phyloP scores from a whole-genome alignment of 1,140 invertebrate genomes.

The Apis cerana region DNA sequence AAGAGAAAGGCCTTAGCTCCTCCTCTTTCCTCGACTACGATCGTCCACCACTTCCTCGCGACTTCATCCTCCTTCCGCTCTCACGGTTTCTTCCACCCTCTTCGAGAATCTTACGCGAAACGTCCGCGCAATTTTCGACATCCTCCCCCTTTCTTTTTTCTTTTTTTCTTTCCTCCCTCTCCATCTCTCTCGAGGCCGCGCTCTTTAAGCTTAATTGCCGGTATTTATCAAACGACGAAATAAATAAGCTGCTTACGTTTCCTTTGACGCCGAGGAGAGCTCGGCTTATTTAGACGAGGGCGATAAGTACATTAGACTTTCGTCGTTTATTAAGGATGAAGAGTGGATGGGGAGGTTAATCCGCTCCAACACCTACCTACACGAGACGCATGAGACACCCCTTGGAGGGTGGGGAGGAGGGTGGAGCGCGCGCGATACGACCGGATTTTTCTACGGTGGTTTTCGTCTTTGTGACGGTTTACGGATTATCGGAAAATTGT shows the following conservation, averaged over 20 bases:
- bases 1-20: conserved; percentile 48
- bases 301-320: conserved; percentile 71
- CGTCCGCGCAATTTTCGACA: conserved; percentile 9
- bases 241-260: conserved; percentile 77
- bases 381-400: background rate
- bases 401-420: background rate
- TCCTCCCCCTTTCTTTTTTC: background rate
- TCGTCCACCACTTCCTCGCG: conserved; percentile 16
- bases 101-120: conserved; percentile 2
- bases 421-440: background rate
- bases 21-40: conserved; percentile 5
- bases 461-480: conserved; percentile 24
- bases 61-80: background rate
- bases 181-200: background rate
- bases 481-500: conserved; percentile 44
- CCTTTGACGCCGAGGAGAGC: conserved; percentile 63
- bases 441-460: conserved; percentile 23
- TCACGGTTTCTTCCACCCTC: conserved; percentile 13
- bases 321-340: conserved; percentile 63
- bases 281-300: conserved; percentile 70
- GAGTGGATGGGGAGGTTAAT: conserved; percentile 41
- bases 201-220: conserved; percentile 73
- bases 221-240: conserved; percentile 78
- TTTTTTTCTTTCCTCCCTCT: background rate
- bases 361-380: conserved; percentile 41